Evolutionary conservation across 1,140 invertebrate species (phyloP).

Genomic region (Lysiphlebus fabarum): DNA sequence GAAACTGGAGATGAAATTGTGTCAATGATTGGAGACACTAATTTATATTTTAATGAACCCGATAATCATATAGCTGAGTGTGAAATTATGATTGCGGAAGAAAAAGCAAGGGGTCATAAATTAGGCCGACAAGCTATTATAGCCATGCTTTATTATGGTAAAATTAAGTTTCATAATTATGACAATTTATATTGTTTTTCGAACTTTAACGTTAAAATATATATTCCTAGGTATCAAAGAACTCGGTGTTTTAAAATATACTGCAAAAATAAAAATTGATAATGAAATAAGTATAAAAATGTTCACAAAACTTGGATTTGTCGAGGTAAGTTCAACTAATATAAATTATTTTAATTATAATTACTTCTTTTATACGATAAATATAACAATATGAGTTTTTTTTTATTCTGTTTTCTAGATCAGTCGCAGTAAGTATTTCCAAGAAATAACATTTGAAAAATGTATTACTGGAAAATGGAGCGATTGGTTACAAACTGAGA

Average conservation of each 20-base stretch:
- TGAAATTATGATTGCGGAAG: conserved; percentile 92
- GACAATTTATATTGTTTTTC: no score
- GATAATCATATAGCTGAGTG: conserved; percentile 67
- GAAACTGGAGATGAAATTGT: conserved; percentile 61
- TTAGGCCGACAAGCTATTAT: conserved; percentile 77
- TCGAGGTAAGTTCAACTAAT: conserved; percentile 51
- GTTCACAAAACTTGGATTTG: conserved; percentile 76
- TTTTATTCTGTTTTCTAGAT: conserved; percentile 33
- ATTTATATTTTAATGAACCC: conserved; percentile 73
- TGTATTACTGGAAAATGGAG: conserved; percentile 57
- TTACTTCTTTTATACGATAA: no score
- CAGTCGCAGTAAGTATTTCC: conserved; percentile 66
- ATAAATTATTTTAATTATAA: no score
- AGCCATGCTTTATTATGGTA: conserved; percentile 79
- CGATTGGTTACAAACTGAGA: conserved; percentile 51
- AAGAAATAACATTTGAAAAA: conserved; percentile 72
- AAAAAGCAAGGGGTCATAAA: conserved; percentile 64
- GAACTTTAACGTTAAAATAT: background rate
- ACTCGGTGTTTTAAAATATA: conserved; percentile 64
- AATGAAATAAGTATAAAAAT: conserved; percentile 72
- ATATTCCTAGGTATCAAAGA: conserved; percentile 54
- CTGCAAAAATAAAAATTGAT: conserved; percentile 73
- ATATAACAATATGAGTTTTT: conserved; percentile 8
- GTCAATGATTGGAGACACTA: conserved; percentile 92
- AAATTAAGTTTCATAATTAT: conserved; percentile 7